Percentiles rank a stretch among this genome's conserved stretches.
Evolutionary conservation across 2,113 vertebrate genomes (phyloP).

Genomic region (Poecilia latipinna): DNA sequence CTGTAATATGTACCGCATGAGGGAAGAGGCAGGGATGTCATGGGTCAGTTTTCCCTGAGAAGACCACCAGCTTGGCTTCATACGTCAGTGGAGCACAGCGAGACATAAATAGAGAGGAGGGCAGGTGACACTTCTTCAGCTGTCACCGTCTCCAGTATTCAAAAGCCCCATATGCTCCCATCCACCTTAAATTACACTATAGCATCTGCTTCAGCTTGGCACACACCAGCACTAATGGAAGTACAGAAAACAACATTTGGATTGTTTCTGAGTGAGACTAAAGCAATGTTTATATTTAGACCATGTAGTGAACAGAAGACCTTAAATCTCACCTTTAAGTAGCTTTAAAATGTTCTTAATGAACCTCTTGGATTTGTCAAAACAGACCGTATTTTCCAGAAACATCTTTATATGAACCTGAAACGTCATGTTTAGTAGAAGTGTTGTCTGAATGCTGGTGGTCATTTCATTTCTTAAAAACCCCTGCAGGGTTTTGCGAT

Average conservation of each 20-base stretch:
- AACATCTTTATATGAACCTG: too few species aligned
- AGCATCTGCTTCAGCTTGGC: constrained; percentile 35
- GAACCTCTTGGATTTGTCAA: too few species aligned
- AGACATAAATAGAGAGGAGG: constrained; percentile 42
- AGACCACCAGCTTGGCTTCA: constrained; percentile 38
- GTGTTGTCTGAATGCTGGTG: too few species aligned
- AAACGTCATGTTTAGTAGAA: too few species aligned
- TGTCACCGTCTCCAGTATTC: constrained; percentile 34
- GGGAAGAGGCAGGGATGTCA: constrained; percentile 20
- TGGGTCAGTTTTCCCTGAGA: constrained; percentile 46
- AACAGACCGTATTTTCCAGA: too few species aligned
- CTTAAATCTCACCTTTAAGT: too few species aligned
- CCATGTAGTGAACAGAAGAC: background rate
- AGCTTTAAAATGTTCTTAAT: too few species aligned
- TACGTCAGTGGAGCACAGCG: constrained; percentile 17
- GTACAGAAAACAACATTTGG: background rate
- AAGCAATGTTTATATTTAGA: background rate
- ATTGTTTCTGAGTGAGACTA: background rate
- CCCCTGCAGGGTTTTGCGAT: too few species aligned
- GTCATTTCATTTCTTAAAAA: too few species aligned
- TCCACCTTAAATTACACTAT: constrained; percentile 38
- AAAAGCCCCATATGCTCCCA: constrained; percentile 9
- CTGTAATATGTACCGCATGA: constrained; percentile 17
- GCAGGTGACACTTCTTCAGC: constrained; percentile 37
- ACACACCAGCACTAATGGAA: background rate